Evolutionary conservation across 2,113 vertebrate species (phyloP).

Genomic region (Athene cunicularia): DNA sequence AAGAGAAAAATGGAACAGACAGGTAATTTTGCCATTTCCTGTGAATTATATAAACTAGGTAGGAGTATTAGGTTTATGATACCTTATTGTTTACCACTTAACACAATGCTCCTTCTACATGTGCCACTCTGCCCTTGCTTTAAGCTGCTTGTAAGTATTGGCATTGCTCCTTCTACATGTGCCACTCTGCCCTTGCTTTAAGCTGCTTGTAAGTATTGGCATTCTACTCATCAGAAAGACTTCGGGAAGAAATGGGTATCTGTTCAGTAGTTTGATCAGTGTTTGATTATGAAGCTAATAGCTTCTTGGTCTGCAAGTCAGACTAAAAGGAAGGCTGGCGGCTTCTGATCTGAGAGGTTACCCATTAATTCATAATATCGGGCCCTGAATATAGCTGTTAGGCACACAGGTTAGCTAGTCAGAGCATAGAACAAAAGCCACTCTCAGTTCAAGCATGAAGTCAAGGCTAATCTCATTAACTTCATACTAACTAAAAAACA

Average conservation of each 20-base stretch:
- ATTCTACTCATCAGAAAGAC: neutral
- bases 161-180: neutral
- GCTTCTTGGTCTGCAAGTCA: neutral
- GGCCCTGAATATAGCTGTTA: neutral
- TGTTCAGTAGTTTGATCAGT: neutral
- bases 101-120: neutral
- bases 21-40: neutral
- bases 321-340: neutral
- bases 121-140: neutral
- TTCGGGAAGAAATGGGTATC: neutral
- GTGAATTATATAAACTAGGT: neutral
- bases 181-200: neutral
- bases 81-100: neutral
- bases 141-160: neutral
- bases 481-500: neutral
- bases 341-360: neutral
- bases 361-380: neutral
- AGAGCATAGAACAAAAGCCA: neutral
- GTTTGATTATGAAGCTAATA: neutral
- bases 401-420: neutral
- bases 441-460: neutral
- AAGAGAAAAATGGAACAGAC: neutral
- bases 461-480: neutral
- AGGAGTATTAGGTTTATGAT: neutral
- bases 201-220: neutral